Conservation (phyloP, 2,888 invertebrate species). For the Apotomis capreana region DNA sequence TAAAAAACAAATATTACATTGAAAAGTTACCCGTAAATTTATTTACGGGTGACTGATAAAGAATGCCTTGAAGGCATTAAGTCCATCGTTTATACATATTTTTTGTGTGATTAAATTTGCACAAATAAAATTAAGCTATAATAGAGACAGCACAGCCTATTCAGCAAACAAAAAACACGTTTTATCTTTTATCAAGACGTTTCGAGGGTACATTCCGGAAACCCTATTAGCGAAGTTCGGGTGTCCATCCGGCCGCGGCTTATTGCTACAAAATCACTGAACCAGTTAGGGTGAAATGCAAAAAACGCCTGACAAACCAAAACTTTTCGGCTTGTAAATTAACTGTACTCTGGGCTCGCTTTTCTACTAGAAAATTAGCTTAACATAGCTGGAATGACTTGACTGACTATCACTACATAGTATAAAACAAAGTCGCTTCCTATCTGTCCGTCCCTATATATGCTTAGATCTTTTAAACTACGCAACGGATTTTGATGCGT, state of each 20-base stretch:
- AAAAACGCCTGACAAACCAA: slow-evolving; percentile 10
- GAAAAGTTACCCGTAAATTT: too few species aligned
- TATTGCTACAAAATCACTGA: slow-evolving; percentile 32
- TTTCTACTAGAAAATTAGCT: neutral
- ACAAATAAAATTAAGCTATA: too few species aligned
- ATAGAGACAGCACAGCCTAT: neutral
- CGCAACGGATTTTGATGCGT: too few species aligned
- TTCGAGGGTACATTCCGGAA: slow-evolving; percentile 27
- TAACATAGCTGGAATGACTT: neutral
- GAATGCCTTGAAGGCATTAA: too few species aligned
- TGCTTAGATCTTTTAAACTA: too few species aligned
- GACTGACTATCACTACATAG: too few species aligned
- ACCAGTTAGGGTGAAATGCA: slow-evolving; percentile 20
- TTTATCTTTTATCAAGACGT: slow-evolving; percentile 14
- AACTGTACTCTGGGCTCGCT: neutral
- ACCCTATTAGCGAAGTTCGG: slow-evolving; percentile 36
- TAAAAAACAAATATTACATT: too few species aligned
- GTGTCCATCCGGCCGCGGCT: slow-evolving; percentile 29
- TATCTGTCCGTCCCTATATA: too few species aligned
- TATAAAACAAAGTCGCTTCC: too few species aligned
- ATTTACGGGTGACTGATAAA: too few species aligned
- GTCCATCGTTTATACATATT: too few species aligned
- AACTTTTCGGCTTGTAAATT: slow-evolving; percentile 13
- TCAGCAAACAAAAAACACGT: slow-evolving; percentile 5
- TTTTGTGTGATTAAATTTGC: too few species aligned